Evolutionary conservation across 2,797 vertebrate genomes (phyloP), one percentile per base, ranked within the genome.

Genomic region (Scarus forsteni): DNA sequence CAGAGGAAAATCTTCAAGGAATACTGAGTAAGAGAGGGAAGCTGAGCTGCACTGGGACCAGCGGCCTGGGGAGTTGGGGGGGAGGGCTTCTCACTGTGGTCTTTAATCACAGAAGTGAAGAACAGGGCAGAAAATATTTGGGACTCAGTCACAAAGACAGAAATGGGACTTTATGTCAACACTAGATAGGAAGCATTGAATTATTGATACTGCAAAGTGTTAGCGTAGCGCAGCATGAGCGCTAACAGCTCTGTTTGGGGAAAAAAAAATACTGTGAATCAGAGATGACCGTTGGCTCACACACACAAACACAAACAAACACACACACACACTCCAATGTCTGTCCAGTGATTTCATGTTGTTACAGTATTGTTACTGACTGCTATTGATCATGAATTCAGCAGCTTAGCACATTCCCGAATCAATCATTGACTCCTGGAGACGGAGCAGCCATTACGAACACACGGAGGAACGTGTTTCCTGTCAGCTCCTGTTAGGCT

Each of bases 71-170:
- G 66, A 70, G 76, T n/a, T n/a, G 10, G 63, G 77, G 59, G 11
- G 6, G 34, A 73, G 6, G 34, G 70, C 59, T 40, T 64, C 54
- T 77, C 72, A 54, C 56, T 77, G 79, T 68, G 56, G 68, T 81
- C 64, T 85, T 88, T 79, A 81, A 85, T 83, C 75, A 84, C 78
- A 10, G 42, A 75, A 77, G 73, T 34, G 51, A 38, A 27, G 55
- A 70, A 55, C 2, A 15, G 13, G 45, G 42, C 40, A 53, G 53
- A 51, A 57, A 51, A 66, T 58, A 62, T 58, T 53, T 46, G 55
- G 66, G 58, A 75, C 40, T 60, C 43, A 6, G 42, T 67, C 57
- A 62, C 54, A 60, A 65, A 78, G 64, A 74, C 69, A 44, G 74
- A 72, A 52, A 75, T 51, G 72, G 61, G 71, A 83, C 66, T 52